Evolutionary conservation across 2,888 invertebrate species (phyloP).

Genomic region (Heliconius aoede): DNA sequence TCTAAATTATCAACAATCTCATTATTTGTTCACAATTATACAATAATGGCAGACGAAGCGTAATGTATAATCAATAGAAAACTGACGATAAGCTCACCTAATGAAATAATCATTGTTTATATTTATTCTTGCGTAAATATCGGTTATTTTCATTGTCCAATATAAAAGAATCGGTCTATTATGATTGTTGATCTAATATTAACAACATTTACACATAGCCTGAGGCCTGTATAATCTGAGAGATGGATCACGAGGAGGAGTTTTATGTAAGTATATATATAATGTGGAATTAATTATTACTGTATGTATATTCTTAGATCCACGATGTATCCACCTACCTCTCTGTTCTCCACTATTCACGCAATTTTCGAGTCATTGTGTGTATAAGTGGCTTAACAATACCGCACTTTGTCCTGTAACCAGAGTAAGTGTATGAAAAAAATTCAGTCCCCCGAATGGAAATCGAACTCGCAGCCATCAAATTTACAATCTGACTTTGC

Average conservation of each 20-base stretch:
- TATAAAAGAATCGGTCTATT: not conserved
- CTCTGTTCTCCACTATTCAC: no score
- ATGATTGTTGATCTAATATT: slow-evolving; percentile 9
- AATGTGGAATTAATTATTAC: not conserved
- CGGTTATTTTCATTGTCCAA: not conserved
- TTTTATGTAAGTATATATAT: not conserved
- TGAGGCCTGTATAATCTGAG: not conserved
- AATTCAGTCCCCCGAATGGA: not conserved
- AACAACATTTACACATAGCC: not conserved
- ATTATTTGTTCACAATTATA: not conserved
- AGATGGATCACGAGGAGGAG: not conserved
- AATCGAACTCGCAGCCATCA: not conserved
- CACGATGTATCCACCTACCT: not conserved
- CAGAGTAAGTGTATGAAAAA: no score
- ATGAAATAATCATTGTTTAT: slow-evolving; percentile 5
- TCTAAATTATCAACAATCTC: not conserved
- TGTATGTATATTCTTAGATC: not conserved
- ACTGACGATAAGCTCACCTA: slow-evolving; percentile 1
- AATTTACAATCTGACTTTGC: not conserved
- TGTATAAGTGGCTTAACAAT: no score
- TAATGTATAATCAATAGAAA: slow-evolving; percentile 12
- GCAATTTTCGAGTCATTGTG: no score
- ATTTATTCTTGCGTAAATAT: not conserved
- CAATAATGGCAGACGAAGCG: not conserved
- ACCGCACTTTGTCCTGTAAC: no score